phyloP scores from a whole-genome alignment of 2,113 vertebrate genomes.

The Gopherus flavomarginatus region DNA sequence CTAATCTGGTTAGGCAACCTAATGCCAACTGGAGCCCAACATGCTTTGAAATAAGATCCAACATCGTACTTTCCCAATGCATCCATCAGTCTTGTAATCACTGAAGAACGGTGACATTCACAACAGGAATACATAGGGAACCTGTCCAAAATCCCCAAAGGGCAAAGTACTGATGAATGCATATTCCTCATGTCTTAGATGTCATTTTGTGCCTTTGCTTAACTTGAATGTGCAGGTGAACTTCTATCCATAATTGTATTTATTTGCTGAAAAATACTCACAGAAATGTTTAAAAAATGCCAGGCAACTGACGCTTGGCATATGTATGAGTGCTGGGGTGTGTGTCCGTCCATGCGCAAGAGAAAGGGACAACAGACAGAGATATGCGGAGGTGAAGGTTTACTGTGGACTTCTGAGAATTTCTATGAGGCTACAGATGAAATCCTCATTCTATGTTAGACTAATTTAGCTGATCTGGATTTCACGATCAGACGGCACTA shows the following conservation, averaged over 20 bases:
- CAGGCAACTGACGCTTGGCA: background rate
- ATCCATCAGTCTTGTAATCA: conserved; percentile 53
- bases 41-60: conserved; percentile 40
- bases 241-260: background rate
- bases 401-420: background rate
- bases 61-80: conserved; percentile 31
- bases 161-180: conserved; percentile 41
- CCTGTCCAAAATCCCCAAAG: conserved; percentile 16
- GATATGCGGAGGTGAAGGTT: background rate
- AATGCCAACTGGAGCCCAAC: conserved; percentile 44
- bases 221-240: background rate
- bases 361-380: no score
- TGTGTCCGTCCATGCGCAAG: background rate
- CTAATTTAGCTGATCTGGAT: background rate
- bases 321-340: background rate
- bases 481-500: background rate
- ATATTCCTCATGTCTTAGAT: background rate
- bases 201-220: conserved; percentile 1
- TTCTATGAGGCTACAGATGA: background rate
- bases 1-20: conserved; percentile 71
- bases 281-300: background rate
- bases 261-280: conserved; percentile 40
- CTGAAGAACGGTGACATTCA: conserved; percentile 56
- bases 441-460: background rate
- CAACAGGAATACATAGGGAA: conserved; percentile 36